Evolutionary conservation across 2,113 vertebrate species (phyloP).

Genomic region (Pachypanchax playfairii): DNA sequence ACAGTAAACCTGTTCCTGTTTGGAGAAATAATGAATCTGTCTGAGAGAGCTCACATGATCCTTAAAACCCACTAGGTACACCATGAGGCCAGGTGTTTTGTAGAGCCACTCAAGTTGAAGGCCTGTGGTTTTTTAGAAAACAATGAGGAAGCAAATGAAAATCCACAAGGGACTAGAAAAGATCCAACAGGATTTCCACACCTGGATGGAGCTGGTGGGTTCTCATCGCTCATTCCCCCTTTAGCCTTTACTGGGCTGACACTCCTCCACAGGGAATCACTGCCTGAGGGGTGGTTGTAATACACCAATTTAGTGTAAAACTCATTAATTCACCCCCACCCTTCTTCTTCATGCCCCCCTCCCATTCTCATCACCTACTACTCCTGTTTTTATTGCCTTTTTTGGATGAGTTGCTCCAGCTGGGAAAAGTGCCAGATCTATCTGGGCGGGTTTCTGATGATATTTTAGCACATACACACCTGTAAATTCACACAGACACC

Average conservation of each 20-base stretch:
- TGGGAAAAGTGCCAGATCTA: slow-evolving; percentile 48
- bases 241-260: slow-evolving; percentile 42
- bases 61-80: too few species aligned
- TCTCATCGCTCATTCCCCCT: slow-evolving; percentile 60
- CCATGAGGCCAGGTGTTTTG: too few species aligned
- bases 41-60: too few species aligned
- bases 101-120: too few species aligned
- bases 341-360: slow-evolving; percentile 22
- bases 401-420: slow-evolving; percentile 52
- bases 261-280: slow-evolving; percentile 62
- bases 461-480: slow-evolving; percentile 15
- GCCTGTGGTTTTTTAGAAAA: too few species aligned
- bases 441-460: slow-evolving; percentile 48
- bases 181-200: slow-evolving; percentile 50
- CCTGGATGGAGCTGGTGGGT: slow-evolving; percentile 52
- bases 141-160: too few species aligned
- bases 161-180: slow-evolving; percentile 56
- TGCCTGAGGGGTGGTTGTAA: slow-evolving; percentile 74
- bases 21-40: too few species aligned
- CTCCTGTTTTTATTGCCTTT: slow-evolving; percentile 51
- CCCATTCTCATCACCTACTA: not conserved
- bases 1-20: too few species aligned
- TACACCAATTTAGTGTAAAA: slow-evolving; percentile 72
- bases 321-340: slow-evolving; percentile 65
- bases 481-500: not conserved